Evolutionary conservation across 2,113 vertebrate genomes (phyloP).

Genomic region (Gymnobelideus leadbeateri): DNA sequence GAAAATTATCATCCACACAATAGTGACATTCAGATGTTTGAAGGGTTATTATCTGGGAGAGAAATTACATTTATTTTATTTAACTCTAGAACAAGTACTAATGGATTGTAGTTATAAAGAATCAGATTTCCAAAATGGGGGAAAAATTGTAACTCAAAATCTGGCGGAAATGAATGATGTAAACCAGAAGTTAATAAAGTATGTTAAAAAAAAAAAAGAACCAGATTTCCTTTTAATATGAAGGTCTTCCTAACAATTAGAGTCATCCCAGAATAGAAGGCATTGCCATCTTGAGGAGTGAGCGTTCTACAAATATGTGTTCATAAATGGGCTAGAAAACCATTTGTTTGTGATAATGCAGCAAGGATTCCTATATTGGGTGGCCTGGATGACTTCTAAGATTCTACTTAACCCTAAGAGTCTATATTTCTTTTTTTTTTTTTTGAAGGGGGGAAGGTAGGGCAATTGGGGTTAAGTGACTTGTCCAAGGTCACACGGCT

Average conservation of each 20-base stretch:
- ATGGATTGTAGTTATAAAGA: neutral
- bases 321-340: neutral
- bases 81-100: neutral
- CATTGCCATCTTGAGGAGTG: neutral
- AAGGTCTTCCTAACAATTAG: neutral
- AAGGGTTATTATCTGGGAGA: neutral
- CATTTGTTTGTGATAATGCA: neutral
- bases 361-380: neutral
- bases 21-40: conserved; percentile 1
- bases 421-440: neutral
- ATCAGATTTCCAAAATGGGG: no score
- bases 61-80: neutral
- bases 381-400: neutral
- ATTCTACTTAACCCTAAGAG: neutral
- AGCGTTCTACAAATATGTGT: neutral
- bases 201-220: no score
- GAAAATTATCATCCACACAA: neutral
- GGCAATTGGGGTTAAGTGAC: no score
- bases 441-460: no score
- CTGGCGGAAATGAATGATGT: no score
- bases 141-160: no score
- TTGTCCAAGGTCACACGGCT: no score
- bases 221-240: neutral
- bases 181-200: no score
- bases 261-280: neutral